Conservation (phyloP, 1,140 invertebrate genomes). For the Dendroctonus valens region DNA sequence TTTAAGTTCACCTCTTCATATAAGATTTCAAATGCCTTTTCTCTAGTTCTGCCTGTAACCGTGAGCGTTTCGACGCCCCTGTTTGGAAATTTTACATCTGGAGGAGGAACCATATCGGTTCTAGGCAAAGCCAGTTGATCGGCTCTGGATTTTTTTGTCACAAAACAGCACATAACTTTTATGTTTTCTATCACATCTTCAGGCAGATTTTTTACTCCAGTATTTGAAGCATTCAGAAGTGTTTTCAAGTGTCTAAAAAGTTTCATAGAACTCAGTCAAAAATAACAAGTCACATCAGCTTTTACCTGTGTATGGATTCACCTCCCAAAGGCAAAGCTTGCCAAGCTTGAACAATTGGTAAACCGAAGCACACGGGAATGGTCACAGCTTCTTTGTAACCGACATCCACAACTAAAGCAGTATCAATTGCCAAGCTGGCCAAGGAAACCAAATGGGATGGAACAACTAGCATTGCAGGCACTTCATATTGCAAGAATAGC, state of each 20-base stretch:
- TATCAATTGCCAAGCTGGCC: slow-evolving; percentile 71
- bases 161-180: slow-evolving; percentile 78
- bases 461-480: slow-evolving; percentile 53
- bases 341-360: slow-evolving; percentile 77
- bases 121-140: slow-evolving; percentile 56
- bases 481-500: slow-evolving; percentile 90
- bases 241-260: slow-evolving; percentile 53
- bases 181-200: slow-evolving; percentile 68
- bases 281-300: not conserved
- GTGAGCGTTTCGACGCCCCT: slow-evolving; percentile 59
- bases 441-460: slow-evolving; percentile 79
- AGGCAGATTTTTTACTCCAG: slow-evolving; percentile 52
- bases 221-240: slow-evolving; percentile 50
- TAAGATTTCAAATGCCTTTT: slow-evolving; percentile 77
- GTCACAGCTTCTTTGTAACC: slow-evolving; percentile 81
- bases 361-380: slow-evolving; percentile 80
- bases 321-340: slow-evolving; percentile 74
- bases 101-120: slow-evolving; percentile 53
- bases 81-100: slow-evolving; percentile 71
- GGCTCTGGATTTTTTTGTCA: slow-evolving; percentile 71
- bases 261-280: not conserved
- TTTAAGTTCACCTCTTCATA: slow-evolving; percentile 62
- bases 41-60: slow-evolving; percentile 71
- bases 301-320: slow-evolving; percentile 64
- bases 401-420: slow-evolving; percentile 81